Base-by-base conservation (phyloP, 2,113 vertebrate species). In the Dissostichus mawsoni region DNA sequence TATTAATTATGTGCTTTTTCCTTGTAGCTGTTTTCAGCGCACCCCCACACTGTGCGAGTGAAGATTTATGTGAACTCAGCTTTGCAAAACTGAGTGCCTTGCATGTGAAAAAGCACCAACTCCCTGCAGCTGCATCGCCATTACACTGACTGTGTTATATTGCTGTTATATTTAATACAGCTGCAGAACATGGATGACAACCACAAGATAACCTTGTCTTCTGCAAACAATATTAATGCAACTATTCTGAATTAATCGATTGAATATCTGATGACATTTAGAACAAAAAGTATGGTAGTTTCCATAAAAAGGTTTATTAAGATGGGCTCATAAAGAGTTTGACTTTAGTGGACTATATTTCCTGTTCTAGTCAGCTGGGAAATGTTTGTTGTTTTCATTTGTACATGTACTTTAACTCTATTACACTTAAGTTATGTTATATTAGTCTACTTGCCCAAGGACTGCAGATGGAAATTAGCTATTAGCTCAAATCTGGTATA, bases 1-100 rank as follows among this genome's bases (percentile, higher is more conserved):
- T 75, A 71, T 83, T 70, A 70, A 85, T 80, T 36, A 51, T 65
- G 18, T 44, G 55, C 18, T 17, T 70, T 81, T 64, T 53, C 41
- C 74, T 72, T 75, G 58, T 50, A 73, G 75, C 57, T 57, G 47
- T 77, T 70, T 58, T 53, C 61, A 33, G 44, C 48, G 18, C 78
- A 36, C 48, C 23, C 63, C 56, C 56, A 61, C 52, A 20, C 66
- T 47, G 2, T 67, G 58, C 44, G 41, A 53, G 55, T 33, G 17
- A 83, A 64, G 48, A 85, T 76, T 13, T 58, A 76, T 82, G 70
- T 52, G 45, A 62, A 48, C 62, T 45, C 13, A 20, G 20, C 20
- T 20, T 20, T 1, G 41, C 44, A 6, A 50, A 74, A 66, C 41
- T 14, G 16, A 78, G 52, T 36, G 29, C 62, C 71, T 53, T 58